Percentiles rank a stretch among this genome's conserved stretches.
Evolutionary conservation across 2,113 vertebrate genomes (phyloP).

Genomic region (Rhinopithecus roxellana): DNA sequence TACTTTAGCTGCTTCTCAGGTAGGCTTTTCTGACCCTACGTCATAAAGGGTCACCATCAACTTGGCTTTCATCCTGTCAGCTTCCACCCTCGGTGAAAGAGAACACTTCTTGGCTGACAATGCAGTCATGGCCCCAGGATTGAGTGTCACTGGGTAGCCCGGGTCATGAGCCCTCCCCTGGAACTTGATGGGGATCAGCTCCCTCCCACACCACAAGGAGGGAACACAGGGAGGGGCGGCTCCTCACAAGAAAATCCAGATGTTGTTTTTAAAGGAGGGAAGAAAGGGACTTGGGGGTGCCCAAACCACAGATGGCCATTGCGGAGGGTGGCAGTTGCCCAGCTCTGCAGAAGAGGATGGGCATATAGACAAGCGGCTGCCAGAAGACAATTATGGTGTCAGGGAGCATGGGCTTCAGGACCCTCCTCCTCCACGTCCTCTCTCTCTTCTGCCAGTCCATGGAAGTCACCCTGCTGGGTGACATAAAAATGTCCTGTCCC

Average conservation of each 20-base stretch:
- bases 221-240: accelerated
- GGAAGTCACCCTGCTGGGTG: not conserved
- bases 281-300: not conserved
- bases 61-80: not conserved
- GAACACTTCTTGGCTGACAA: not conserved
- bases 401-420: accelerated
- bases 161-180: not conserved
- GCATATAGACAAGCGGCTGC: not conserved
- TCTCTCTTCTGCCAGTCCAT: no score
- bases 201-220: not conserved
- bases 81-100: not conserved
- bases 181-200: not conserved
- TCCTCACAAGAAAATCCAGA: not conserved
- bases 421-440: not conserved
- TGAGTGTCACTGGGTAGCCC: no score
- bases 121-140: not conserved
- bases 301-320: no score
- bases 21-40: not conserved
- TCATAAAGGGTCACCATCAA: no score
- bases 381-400: not conserved
- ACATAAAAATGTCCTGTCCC: accelerated
- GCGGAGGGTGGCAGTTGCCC: not conserved
- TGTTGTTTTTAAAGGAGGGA: not conserved
- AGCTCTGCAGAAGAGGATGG: not conserved
- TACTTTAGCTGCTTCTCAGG: not conserved